A percentile compares a stretch with the other conserved stretches of the same genome.
These are phyloP conservation scores for Atractosteus spatula DNA, from an alignment of 2,113 vertebrate species.

Conservation along the genomic window DNA sequence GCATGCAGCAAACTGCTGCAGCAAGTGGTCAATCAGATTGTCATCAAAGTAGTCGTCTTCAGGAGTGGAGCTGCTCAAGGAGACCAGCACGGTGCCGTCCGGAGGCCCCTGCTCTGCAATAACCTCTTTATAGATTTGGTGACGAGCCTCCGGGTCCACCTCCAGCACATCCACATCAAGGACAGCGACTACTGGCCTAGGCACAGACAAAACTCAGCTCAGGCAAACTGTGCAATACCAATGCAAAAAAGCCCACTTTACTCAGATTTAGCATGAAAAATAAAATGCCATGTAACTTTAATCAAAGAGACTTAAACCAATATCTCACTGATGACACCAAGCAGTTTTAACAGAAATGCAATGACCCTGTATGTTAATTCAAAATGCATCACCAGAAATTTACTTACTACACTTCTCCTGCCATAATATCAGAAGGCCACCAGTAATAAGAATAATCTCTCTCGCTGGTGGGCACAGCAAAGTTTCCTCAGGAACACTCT, in stretches of 20 bases:
- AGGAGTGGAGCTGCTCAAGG: slow-evolving; percentile 75
- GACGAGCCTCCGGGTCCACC: slow-evolving; percentile 88
- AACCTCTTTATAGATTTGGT: slow-evolving; percentile 91
- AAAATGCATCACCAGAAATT: too few relatives aligned
- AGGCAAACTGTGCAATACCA: not conserved
- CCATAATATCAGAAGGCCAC: too few relatives aligned
- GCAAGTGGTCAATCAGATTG: slow-evolving; percentile 87
- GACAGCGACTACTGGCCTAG: slow-evolving; percentile 89
- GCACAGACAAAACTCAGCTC: not conserved
- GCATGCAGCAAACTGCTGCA: slow-evolving; percentile 85
- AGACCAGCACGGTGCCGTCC: slow-evolving; percentile 90
- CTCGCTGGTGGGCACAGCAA: too few relatives aligned
- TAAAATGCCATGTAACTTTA: too few relatives aligned
- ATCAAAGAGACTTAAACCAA: too few relatives aligned
- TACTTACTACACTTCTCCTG: too few relatives aligned
- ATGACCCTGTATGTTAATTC: too few relatives aligned
- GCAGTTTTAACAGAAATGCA: too few relatives aligned
- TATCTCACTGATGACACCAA: too few relatives aligned
- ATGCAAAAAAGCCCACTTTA: too few relatives aligned
- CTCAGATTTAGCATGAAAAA: not conserved
- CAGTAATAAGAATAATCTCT: too few relatives aligned
- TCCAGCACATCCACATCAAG: slow-evolving; percentile 94
- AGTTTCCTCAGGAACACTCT: too few relatives aligned
- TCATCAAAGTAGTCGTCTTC: slow-evolving; percentile 90
- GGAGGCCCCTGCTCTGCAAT: slow-evolving; percentile 89